These are phyloP conservation scores for Zygogramma bicolorata DNA, from an alignment of 2,888 invertebrate genomes.

Conservation along the genomic window DNA sequence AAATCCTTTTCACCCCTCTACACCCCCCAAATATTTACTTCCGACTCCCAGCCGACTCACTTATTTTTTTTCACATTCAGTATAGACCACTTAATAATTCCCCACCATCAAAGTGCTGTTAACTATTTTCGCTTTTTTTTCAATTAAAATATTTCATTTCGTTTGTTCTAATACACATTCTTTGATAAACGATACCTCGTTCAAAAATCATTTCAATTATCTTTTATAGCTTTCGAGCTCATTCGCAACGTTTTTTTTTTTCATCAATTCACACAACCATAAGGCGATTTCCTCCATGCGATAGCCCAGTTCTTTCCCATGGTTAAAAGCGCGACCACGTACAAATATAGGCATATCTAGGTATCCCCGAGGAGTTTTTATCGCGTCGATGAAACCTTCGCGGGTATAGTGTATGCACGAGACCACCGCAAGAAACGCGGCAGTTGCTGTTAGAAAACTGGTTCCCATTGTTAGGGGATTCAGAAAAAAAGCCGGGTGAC, in stretches of 20 bases:
- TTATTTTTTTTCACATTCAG: too few relatives aligned
- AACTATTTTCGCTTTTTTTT: too few relatives aligned
- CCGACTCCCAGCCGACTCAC: too few relatives aligned
- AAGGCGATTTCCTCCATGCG: neutral
- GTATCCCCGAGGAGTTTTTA: conserved; percentile 8
- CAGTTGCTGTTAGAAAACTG: conserved; percentile 1
- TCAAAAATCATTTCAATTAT: too few relatives aligned
- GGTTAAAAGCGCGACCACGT: neutral
- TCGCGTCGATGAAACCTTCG: neutral
- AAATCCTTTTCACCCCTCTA: too few relatives aligned
- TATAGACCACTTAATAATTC: too few relatives aligned
- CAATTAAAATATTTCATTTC: too few relatives aligned
- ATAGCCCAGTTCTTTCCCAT: conserved; percentile 3
- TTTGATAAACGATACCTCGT: too few relatives aligned
- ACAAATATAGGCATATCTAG: neutral
- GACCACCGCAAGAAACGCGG: conserved; percentile 22
- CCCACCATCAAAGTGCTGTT: too few relatives aligned
- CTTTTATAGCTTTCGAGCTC: too few relatives aligned
- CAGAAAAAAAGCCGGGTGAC: neutral
- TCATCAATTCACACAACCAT: neutral
- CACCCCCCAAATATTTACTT: too few relatives aligned
- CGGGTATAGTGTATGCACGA: conserved; percentile 9
- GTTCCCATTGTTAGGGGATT: neutral
- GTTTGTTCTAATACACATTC: too few relatives aligned
- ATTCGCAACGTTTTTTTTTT: neutral